Conservation (phyloP, 2,888 invertebrate genomes). For the Entomobrya multifasciata region DNA sequence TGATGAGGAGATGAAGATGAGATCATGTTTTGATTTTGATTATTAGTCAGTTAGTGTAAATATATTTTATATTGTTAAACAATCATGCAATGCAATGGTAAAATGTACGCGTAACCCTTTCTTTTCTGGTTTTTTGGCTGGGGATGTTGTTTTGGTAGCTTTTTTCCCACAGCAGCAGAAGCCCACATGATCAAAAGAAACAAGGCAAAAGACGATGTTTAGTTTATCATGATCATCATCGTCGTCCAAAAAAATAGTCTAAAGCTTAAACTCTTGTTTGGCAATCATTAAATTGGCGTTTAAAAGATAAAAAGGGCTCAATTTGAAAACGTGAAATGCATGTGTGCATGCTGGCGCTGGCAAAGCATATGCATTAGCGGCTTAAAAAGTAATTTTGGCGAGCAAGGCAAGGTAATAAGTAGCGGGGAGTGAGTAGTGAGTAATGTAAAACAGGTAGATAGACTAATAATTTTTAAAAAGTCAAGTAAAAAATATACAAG, state of each 20-base stretch:
- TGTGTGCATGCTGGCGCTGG: background rate
- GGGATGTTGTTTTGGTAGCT: background rate
- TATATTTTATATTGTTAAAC: background rate
- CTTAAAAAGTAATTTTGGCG: background rate
- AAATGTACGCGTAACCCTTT: background rate
- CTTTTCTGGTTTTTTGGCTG: background rate
- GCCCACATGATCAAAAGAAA: background rate
- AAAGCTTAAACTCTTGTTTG: background rate
- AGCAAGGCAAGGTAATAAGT: background rate
- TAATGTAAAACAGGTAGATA: conserved; percentile 18
- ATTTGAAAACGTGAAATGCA: no score
- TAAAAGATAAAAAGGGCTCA: conserved; percentile 23
- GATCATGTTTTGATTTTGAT: conserved; percentile 21
- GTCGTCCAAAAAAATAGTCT: background rate
- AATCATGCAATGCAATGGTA: background rate
- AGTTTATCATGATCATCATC: background rate
- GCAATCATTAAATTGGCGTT: conserved; percentile 19
- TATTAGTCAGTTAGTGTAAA: background rate
- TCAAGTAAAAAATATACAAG: background rate
- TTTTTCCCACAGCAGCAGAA: conserved; percentile 2
- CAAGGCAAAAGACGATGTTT: no score
- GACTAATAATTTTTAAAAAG: background rate
- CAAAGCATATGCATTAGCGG: background rate
- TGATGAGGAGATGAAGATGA: conserved; percentile 9
- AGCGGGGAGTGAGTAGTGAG: background rate